Conservation (phyloP, 2,113 vertebrate species). For the Cyanoramphus novaezelandiae region DNA sequence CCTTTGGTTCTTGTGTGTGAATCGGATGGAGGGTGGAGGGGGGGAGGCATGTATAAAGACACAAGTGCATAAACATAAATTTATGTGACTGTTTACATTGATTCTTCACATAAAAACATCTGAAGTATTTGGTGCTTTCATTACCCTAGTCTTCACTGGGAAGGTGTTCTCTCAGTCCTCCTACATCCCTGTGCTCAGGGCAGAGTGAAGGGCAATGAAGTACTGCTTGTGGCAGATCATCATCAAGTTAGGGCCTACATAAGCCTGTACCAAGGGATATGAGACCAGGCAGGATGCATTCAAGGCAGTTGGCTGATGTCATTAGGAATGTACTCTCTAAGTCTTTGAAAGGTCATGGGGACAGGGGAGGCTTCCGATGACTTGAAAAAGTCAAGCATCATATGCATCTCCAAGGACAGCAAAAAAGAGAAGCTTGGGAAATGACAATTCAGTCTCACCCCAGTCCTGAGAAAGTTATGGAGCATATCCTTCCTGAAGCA, state of each 20-base stretch:
- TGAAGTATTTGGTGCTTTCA: not conserved
- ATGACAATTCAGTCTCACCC: not conserved
- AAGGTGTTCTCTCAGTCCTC: not conserved
- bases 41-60: not conserved
- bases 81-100: too few relatives aligned
- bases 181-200: not conserved
- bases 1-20: not conserved
- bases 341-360: not conserved
- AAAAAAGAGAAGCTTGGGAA: not conserved
- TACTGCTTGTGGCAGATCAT: not conserved
- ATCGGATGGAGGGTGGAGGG: not conserved
- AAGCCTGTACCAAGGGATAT: not conserved
- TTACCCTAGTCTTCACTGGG: not conserved
- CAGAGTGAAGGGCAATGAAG: not conserved
- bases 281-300: not conserved
- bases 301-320: not conserved
- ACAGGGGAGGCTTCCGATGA: not conserved
- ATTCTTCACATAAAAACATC: not conserved
- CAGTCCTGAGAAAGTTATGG: not conserved
- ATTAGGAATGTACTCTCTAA: not conserved
- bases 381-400: not conserved
- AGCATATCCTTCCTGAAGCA: not conserved
- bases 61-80: fast-evolving
- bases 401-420: not conserved
- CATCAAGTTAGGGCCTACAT: not conserved